These are phyloP conservation scores for Glaucopsyche alexis DNA, from an alignment of 2,888 invertebrate genomes.

Conservation along the genomic window DNA sequence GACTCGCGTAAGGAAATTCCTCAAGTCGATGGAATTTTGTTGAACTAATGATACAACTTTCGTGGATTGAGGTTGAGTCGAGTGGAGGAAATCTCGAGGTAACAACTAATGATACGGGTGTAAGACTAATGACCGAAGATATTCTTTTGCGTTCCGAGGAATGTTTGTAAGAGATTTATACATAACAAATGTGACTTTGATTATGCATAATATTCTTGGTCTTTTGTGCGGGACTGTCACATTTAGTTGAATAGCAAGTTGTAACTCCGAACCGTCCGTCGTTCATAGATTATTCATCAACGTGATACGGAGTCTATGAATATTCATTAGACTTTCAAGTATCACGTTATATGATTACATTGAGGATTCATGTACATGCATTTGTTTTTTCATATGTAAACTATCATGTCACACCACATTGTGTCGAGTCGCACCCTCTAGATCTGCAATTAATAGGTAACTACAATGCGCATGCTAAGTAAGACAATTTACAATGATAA, in stretches of 20 bases:
- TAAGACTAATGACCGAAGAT: background rate
- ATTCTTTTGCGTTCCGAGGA: background rate
- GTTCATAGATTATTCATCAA: constrained; percentile 67
- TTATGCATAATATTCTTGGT: background rate
- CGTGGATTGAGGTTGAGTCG: too few relatives aligned
- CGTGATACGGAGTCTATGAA: constrained; percentile 58
- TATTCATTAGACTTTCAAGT: constrained; percentile 66
- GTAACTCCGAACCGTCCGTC: constrained; percentile 38
- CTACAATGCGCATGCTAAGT: background rate
- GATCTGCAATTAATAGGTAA: background rate
- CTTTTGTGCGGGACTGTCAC: constrained; percentile 35
- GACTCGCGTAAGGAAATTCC: too few relatives aligned
- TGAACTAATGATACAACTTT: too few relatives aligned
- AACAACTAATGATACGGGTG: too few relatives aligned
- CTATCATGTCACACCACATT: background rate
- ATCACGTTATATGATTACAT: constrained; percentile 58
- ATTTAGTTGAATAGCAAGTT: constrained; percentile 43
- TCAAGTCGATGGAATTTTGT: too few relatives aligned
- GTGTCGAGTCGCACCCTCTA: background rate
- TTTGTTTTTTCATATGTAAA: background rate
- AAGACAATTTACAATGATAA: too few relatives aligned
- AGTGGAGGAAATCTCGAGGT: too few relatives aligned
- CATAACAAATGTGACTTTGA: background rate
- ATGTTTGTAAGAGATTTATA: background rate
- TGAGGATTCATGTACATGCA: constrained; percentile 18